phyloP scores from a whole-genome alignment of 1,140 invertebrate genomes.

The Calephelis virginiensis region DNA sequence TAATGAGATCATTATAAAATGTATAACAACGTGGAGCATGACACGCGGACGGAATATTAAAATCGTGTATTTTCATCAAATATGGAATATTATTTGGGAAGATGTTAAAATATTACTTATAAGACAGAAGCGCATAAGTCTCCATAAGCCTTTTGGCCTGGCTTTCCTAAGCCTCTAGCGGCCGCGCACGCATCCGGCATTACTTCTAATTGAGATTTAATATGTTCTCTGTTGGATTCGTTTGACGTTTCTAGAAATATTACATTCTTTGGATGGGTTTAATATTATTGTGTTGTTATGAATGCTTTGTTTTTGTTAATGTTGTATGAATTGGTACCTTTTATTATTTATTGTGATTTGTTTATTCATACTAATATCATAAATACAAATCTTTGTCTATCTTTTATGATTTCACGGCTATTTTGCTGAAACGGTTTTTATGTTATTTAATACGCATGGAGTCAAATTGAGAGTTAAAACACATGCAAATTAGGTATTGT shows the following conservation, averaged over 20 bases:
- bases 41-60: not conserved
- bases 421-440: too few species aligned
- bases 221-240: slow-evolving; percentile 48
- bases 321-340: too few species aligned
- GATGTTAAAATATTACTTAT: slow-evolving; percentile 60
- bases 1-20: slow-evolving; percentile 16
- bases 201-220: slow-evolving; percentile 76
- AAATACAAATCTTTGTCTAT: too few species aligned
- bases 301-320: slow-evolving; percentile 54
- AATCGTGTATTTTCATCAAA: slow-evolving; percentile 1
- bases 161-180: slow-evolving; percentile 48
- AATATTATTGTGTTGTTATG: slow-evolving; percentile 30
- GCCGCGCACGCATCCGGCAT: slow-evolving; percentile 69
- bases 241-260: slow-evolving; percentile 58
- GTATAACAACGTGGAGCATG: slow-evolving; percentile 3
- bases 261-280: slow-evolving; percentile 6
- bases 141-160: slow-evolving; percentile 55
- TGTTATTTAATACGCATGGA: too few species aligned
- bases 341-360: too few species aligned
- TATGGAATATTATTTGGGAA: slow-evolving; percentile 16
- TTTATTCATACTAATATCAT: too few species aligned
- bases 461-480: too few species aligned
- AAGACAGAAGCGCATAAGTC: slow-evolving; percentile 60
- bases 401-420: too few species aligned
- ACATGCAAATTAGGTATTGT: too few species aligned